Base-by-base conservation (phyloP, 1,140 invertebrate species). In the Epicauta chinensis region DNA sequence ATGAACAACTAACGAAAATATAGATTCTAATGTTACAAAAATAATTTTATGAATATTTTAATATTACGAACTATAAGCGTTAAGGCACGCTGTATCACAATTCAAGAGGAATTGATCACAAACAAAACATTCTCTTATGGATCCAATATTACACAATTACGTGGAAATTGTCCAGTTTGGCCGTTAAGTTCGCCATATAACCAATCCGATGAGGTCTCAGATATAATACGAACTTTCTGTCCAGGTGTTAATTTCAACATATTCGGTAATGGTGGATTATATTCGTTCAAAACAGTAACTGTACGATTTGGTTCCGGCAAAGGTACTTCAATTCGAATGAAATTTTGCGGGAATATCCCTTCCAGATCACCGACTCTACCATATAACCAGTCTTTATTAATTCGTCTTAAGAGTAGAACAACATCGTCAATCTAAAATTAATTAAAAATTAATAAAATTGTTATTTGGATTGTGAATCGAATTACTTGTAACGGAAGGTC, bases 341-440 rank as follows among this genome's bases (percentile, higher is more conserved):
- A 92, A 65, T 81, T 88, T 13, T 74, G 69, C 1, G 91, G 91
- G 73, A 92, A 92, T 48, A 92, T 83, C 39, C 91, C 91, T 66
- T 84, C 81, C 23, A 75, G 73, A 61, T 80, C 75, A 16, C 71
- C 75, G 52, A 77, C 62, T 58, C 51, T 77, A 2, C 91, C 90
- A 51, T 79, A 80, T 50, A 87, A 65, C 91, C 91, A 93, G 53
- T 89, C 84, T n/a, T 81, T 75, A 62, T 91, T 87, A 5, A 91
- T 71, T 55, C 77, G 73, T 55, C 78, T 75, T 40, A 83, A 62
- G 50, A 92, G 71, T 51, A 81, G 73, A 34, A 93, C 81, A 53
- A 80, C 74, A 59, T 91, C 83, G 55, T 79, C 79, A 34, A 73
- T 77, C 86, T 23, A 17, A 39, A 38, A 49, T 15, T 11, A 16